Evolutionary conservation across 2,888 invertebrate species (phyloP), one percentile per base, ranked within the genome.

Genomic region (Orthosia incerta): DNA sequence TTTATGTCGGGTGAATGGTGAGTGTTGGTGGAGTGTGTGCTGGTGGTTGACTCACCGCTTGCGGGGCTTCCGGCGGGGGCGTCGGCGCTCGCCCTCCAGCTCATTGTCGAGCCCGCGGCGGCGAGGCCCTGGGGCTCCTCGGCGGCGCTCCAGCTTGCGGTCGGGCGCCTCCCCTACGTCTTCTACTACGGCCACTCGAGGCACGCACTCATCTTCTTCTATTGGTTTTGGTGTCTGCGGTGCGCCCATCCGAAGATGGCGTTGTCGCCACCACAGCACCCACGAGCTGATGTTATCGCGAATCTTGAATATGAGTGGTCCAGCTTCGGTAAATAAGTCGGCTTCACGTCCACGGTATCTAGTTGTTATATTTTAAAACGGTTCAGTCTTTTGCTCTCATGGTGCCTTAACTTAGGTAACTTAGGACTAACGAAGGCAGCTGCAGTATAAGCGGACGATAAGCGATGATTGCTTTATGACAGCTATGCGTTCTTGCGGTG

Each of bases 181-280:
- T 82, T 94, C 93, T 51, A 92, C 92, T 89, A 95, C 81, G 89
- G 93, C 93, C 92, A 94, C 89, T 71, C 90, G 91, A 12, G 94
- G 95, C 87, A 92, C 89, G 91, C 90, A 91, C 70, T 95, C 95
- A 93, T 95, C 94, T 67, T 95, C 94, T 76, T 94, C 94, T 75
- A 95, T 93, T 72, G 89, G 91, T 89, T 93, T 95, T 70, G 94
- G 95, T 93, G 94, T 94, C 94, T 95, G 95, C 94, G 96, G 95
- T 91, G 95, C 95, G 95, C 95, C 95, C 94, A 95, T 95, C 94
- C 95, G 93, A 93, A 95, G 94, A 95, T 93, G 95, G 90, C 94
- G 93, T 90, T 94, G 93, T 93, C 95, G 95, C 95, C 95, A 95
- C 96, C 96, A 95, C 95, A 95, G 93, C 89, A 95, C 95, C 96